These are phyloP conservation scores for Diplazon laetatorius DNA, from an alignment of 2,888 invertebrate species.

Conservation along the genomic window DNA sequence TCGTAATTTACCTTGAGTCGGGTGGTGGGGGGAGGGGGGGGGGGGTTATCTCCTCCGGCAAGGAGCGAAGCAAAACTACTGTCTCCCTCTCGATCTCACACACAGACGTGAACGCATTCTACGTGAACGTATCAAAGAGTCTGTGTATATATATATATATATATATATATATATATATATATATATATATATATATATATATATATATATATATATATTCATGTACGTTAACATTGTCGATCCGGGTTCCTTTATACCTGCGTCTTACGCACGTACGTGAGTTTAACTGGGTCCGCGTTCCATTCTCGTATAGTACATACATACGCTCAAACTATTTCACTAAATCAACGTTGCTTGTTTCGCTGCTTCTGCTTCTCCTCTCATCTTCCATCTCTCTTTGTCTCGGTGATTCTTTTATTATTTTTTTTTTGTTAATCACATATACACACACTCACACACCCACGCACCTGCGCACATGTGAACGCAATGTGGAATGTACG, in stretches of 20 bases:
- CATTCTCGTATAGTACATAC: conserved; percentile 29
- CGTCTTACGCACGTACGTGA: conserved; percentile 38
- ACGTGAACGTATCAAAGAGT: conserved; percentile 40
- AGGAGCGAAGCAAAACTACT: conserved; percentile 3
- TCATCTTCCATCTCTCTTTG: not conserved
- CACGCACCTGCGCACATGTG: not conserved
- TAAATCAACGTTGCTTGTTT: not conserved
- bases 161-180: no score
- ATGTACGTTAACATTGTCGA: conserved; percentile 29
- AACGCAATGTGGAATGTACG: no score
- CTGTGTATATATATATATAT: no score
- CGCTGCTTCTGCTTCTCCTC: not conserved
- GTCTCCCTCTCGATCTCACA: conserved; percentile 25
- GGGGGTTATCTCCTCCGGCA: conserved; percentile 33
- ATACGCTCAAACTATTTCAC: conserved; percentile 11
- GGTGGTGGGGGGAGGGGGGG: no score
- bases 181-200: no score
- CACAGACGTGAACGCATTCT: conserved; percentile 40
- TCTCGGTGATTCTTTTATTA: conserved; percentile 1
- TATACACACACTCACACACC: conserved; percentile 6
- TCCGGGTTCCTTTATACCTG: conserved; percentile 32
- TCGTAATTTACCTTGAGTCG: conserved; percentile 53
- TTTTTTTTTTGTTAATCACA: conserved; percentile 37
- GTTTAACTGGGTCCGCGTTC: conserved; percentile 35
- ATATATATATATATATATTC: no score